These are phyloP conservation scores for Pseudachorutes palmiensis DNA, from an alignment of 1,140 invertebrate genomes.

Conservation along the genomic window DNA sequence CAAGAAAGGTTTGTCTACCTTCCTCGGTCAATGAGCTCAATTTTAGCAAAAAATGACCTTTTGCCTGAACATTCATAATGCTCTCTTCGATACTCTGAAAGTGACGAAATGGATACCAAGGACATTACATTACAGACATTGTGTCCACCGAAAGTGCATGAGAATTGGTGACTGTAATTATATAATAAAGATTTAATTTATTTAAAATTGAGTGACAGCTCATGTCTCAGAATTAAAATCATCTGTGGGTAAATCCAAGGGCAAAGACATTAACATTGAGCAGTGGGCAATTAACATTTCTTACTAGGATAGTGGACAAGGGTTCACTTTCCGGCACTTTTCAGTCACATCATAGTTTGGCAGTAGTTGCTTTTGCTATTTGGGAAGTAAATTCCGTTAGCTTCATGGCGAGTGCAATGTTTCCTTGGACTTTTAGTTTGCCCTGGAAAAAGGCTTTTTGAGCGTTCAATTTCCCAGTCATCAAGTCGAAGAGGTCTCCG, in stretches of 20 bases:
- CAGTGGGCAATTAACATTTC: not conserved
- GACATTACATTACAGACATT: not conserved
- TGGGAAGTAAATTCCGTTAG: conserved; percentile 72
- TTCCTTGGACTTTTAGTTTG: conserved; percentile 90
- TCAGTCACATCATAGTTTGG: conserved; percentile 76
- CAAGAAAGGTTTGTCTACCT: too few species aligned
- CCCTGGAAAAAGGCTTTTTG: conserved; percentile 98
- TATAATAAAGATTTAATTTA: not conserved
- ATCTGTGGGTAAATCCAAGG: too few species aligned
- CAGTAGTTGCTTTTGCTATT: conserved; percentile 59
- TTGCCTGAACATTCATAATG: too few species aligned
- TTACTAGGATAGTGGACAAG: not conserved
- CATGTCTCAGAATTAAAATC: not conserved
- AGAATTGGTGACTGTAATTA: not conserved
- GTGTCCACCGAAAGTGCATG: not conserved
- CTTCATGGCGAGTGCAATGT: conserved; percentile 93
- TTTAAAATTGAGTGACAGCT: not conserved
- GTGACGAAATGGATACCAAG: not conserved
- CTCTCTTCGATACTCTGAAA: too few species aligned
- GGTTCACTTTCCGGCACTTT: conserved; percentile 25
- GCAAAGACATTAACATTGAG: too few species aligned
- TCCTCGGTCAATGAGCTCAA: too few species aligned
- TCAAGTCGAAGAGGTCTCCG: conserved; percentile 72
- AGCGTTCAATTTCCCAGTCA: conserved; percentile 81
- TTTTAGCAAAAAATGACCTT: too few species aligned